Base-by-base conservation (phyloP, 2,113 vertebrate species). In the Pholis gunnellus region DNA sequence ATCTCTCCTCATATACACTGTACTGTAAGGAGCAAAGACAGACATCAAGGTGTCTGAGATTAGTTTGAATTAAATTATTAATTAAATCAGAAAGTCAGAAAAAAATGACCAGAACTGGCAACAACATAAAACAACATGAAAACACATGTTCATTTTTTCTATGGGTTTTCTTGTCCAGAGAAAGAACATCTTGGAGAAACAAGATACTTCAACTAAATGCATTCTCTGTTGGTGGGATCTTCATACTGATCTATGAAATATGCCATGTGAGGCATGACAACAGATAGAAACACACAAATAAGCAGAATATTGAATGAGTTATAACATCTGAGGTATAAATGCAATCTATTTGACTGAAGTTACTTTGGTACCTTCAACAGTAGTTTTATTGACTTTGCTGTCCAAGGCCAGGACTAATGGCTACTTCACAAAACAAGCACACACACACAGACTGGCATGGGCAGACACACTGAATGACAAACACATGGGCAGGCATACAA, bases 391-490 rank as follows among this genome's bases (percentile, higher is more conserved):
- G 80, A 88, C 78, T 73, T 71, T 60, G 15, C 75, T 54, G 63
- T 85, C 50, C 61, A 74, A 75, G 63, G 76, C 84, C 75, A 77
- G 66, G 52, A 80, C 82, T 81, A 89, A 89, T 88, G 81, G 70
- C 74, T 78, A 61, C 66, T 63, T 75, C 50, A 74, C 67, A 78
- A 84, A 73, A 63, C 67, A 82, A 50, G 73, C 46, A 70, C 31
- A 31, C 42, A 50, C 48, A 50, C 48, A 13, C 52, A 69, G 34
- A 68, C 61, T 36, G 40, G 31, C 64, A 85, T 14, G 65, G 5
- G 22, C 70, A 81, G 15, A 72, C 52, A 80, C 44, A 68, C 11
- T 56, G 22, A 72, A 29, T 27, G 57, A 75, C 67, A 83, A 72
- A 79, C 50, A 71, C 36, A 83, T 54, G 36, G 60, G 2, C 11